phyloP scores from a whole-genome alignment of 2,113 vertebrate genomes.

The Melospiza melodia region DNA sequence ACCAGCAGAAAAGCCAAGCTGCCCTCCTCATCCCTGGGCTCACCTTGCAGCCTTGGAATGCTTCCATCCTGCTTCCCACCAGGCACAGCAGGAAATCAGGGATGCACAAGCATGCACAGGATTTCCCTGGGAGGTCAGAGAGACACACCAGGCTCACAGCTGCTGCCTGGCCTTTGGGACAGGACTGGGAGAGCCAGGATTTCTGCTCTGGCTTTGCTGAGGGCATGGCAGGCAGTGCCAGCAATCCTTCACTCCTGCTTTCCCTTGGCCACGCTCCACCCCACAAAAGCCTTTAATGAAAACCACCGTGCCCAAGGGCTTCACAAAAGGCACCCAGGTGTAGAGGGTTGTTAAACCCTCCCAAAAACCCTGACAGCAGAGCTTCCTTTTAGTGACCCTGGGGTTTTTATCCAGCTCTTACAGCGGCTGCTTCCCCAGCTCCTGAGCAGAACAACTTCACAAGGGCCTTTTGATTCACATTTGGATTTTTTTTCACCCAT shows the following conservation, averaged over 20 bases:
- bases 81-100: neutral
- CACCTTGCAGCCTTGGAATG: rapidly evolving
- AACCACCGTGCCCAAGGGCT: neutral
- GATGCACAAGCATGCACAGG: rapidly evolving
- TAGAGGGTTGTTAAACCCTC: neutral
- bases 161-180: neutral
- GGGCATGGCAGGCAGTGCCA: rapidly evolving
- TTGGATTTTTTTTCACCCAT: neutral
- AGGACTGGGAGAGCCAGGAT: neutral
- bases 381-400: neutral
- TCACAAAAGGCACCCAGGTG: constrained; percentile 2
- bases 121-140: neutral
- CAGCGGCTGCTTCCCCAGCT: neutral
- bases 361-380: neutral
- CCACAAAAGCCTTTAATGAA: neutral
- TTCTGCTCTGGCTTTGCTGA: neutral
- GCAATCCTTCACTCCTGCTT: neutral
- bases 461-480: neutral
- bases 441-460: neutral
- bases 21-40: neutral
- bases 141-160: neutral
- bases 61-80: neutral
- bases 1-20: neutral
- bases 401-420: neutral
- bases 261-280: neutral